Conservation (phyloP, 2,113 vertebrate genomes). For the Arizona elegans region DNA sequence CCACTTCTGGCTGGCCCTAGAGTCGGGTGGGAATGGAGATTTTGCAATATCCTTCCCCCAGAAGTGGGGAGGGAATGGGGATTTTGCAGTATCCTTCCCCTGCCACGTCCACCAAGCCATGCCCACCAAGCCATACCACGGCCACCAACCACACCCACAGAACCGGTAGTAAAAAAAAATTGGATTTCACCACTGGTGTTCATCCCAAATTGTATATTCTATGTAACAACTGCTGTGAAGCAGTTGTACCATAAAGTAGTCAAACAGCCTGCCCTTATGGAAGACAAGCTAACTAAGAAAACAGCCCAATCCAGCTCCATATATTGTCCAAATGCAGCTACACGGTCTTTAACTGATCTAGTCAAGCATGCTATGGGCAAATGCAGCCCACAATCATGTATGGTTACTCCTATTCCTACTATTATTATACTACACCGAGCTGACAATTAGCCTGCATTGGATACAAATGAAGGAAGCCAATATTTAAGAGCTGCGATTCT, state of each 20-base stretch:
- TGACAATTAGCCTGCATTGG: not conserved
- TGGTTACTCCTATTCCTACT: not conserved
- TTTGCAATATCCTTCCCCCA: too few relatives aligned
- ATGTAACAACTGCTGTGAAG: not conserved
- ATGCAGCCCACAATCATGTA: not conserved
- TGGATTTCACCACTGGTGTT: too few relatives aligned
- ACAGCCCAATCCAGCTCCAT: not conserved
- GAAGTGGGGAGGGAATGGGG: too few relatives aligned
- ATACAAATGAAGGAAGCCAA: not conserved
- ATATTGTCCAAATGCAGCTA: not conserved
- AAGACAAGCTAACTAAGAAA: not conserved
- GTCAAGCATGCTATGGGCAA: not conserved
- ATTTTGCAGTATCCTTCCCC: too few relatives aligned
- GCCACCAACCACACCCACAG: too few relatives aligned
- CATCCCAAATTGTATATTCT: not conserved
- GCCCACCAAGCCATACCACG: too few relatives aligned
- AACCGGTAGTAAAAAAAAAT: too few relatives aligned
- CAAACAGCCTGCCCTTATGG: not conserved
- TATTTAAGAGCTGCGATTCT: not conserved
- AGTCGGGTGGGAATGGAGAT: too few relatives aligned
- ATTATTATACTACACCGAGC: not conserved
- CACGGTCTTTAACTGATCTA: not conserved
- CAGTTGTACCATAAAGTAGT: not conserved
- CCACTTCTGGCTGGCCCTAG: too few relatives aligned
- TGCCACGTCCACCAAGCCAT: too few relatives aligned